Evolutionary conservation across 1,140 invertebrate genomes (phyloP).

Genomic region (Trinorchestia longiramus): DNA sequence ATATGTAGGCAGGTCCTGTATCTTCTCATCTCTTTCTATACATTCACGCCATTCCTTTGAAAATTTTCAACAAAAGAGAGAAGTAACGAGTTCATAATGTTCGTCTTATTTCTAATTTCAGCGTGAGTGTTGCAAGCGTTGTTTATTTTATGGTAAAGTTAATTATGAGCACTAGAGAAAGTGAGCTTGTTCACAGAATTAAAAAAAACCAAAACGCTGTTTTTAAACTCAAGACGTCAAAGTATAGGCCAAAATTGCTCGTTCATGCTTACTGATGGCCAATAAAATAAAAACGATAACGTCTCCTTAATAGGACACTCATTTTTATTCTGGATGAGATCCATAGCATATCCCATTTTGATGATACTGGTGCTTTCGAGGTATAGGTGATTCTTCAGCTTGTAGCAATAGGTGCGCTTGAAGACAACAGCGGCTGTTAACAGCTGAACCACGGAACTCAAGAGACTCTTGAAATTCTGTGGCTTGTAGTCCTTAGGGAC

Average conservation of each 20-base stretch:
- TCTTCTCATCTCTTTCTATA: neutral
- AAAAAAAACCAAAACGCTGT: neutral
- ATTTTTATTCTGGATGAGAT: neutral
- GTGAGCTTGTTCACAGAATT: neutral
- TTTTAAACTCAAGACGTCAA: neutral
- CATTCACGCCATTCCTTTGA: neutral
- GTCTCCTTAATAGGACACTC: neutral
- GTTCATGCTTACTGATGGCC: neutral
- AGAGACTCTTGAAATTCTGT: neutral
- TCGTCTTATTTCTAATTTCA: neutral
- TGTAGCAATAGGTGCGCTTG: neutral
- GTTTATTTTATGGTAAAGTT: neutral
- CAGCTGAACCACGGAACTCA: neutral
- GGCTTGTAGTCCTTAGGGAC: constrained; percentile 8
- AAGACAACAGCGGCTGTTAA: neutral
- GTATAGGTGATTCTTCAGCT: neutral
- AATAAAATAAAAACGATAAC: neutral
- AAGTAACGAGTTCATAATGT: neutral
- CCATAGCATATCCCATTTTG: neutral
- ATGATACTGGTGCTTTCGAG: neutral
- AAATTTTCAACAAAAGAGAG: neutral
- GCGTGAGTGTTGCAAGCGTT: neutral
- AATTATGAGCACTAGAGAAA: neutral
- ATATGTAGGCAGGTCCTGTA: neutral
- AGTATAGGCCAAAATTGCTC: neutral